Base-by-base conservation (phyloP, 2,888 invertebrate genomes). In the Orthosia gracilis region DNA sequence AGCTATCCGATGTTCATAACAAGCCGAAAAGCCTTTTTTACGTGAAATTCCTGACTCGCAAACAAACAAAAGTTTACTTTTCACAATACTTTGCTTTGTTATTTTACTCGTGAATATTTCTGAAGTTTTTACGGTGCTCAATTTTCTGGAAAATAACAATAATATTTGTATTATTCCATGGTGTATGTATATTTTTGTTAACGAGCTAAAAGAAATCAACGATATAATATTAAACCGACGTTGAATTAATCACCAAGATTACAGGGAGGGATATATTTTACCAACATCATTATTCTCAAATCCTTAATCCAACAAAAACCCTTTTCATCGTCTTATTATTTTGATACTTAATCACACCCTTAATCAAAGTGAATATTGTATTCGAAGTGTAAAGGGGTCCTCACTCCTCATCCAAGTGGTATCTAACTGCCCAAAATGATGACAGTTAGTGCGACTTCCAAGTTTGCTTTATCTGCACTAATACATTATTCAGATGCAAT, bases 401-500 rank as follows among this genome's bases (percentile, higher is more conserved):
- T 26, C 62, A 65, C 49, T 74, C 63, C 47, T 21, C 59, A 67
- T 52, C n/a, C 71, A 69, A 84, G 67, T 77, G 66, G 64, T 66
- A 78, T 58, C 52, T 49, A 82, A 76, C 76, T 77, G 76, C 54
- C 76, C 69, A 68, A 80, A 76, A 85, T 87, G 82, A 85, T 78
- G 88, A 86, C 81, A 84, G 82, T 85, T 79, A 86, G 86, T 89
- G 75, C 74, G 85, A 85, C 83, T 82, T 71, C 50, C 68, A 78
- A 86, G 85, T 87, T 83, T 85, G 86, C 88, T 82, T 87, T 87
- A 87, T 88, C 87, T 85, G 89, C 88, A 88, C 86, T 89, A 89
- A 91, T 92, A 89, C 90, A 93, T 94, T 92, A 94, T 94, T 92
- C 92, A 93, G 92, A 91, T 89, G 89, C 92, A 77, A 79, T 83